Conservation (phyloP, 2,797 vertebrate genomes). For the Poeciliopsis presidionis region DNA sequence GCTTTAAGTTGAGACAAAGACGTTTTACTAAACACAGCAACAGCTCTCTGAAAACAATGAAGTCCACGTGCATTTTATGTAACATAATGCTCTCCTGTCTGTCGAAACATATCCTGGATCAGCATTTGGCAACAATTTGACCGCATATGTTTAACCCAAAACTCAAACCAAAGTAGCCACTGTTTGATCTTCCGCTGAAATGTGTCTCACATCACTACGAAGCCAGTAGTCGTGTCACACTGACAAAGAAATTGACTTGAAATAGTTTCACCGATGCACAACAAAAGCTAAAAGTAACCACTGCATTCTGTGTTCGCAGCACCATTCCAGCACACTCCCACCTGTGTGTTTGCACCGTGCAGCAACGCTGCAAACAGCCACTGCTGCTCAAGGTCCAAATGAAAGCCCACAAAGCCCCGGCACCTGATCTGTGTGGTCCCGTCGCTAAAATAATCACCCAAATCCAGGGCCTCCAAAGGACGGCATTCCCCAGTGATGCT, state of each 20-base stretch:
- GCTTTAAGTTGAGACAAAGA: background rate
- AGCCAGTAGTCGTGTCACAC: background rate
- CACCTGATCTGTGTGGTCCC: slow-evolving; percentile 35
- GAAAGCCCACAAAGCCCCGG: slow-evolving; percentile 25
- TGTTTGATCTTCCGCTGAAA: background rate
- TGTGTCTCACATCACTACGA: background rate
- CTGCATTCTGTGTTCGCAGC: background rate
- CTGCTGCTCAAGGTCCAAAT: slow-evolving; percentile 14
- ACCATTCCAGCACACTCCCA: slow-evolving; percentile 20
- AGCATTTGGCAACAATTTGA: background rate
- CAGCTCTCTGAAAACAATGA: background rate
- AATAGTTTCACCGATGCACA: background rate
- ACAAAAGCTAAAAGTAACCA: slow-evolving; percentile 3
- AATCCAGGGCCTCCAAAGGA: slow-evolving; percentile 15
- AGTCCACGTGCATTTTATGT: background rate
- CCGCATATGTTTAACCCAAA: background rate
- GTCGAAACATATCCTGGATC: background rate
- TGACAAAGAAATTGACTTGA: background rate
- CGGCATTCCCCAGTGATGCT: slow-evolving; percentile 38
- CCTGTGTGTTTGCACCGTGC: background rate
- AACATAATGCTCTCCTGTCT: background rate
- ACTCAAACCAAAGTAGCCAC: background rate
- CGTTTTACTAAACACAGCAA: background rate
- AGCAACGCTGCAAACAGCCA: slow-evolving; percentile 33
- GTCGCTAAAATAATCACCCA: slow-evolving; percentile 31